A percentile compares a stretch with the other conserved stretches of the same genome.
Conservation (phyloP, 2,797 vertebrate genomes). For the Hafferia zeledoni region DNA sequence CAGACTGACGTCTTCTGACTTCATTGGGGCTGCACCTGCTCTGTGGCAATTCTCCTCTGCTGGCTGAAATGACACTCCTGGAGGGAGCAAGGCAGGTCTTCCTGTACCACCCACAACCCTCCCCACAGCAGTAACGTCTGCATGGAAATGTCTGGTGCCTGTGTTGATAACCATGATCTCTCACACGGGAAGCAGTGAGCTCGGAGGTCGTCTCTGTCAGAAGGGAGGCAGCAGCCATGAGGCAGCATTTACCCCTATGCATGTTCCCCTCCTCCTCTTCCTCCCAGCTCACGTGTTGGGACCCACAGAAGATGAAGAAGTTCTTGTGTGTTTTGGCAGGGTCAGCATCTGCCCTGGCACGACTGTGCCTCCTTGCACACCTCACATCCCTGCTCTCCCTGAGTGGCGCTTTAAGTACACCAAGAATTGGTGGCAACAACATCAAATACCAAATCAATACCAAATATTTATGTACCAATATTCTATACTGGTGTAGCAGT, state of each 20-base stretch:
- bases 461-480: fast-evolving
- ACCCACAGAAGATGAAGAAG: neutral
- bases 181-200: fast-evolving
- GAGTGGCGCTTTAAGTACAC: fast-evolving
- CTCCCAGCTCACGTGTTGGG: neutral
- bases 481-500: neutral
- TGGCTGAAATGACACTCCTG: neutral
- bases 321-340: neutral
- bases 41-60: neutral
- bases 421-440: fast-evolving
- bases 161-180: fast-evolving
- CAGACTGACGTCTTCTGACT: neutral
- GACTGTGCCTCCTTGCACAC: neutral
- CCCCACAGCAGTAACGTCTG: fast-evolving
- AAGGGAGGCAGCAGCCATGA: neutral
- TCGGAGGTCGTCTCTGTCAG: neutral
- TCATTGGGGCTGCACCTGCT: neutral
- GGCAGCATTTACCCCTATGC: neutral
- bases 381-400: neutral
- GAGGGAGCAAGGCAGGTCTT: neutral
- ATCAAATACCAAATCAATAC: neutral
- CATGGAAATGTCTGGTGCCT: neutral
- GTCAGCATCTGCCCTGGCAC: neutral
- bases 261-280: neutral
- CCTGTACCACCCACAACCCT: neutral